A percentile compares a stretch with the other conserved stretches of the same genome.
phyloP scores from a whole-genome alignment of 2,888 invertebrate species.

The Catocala sponsa region DNA sequence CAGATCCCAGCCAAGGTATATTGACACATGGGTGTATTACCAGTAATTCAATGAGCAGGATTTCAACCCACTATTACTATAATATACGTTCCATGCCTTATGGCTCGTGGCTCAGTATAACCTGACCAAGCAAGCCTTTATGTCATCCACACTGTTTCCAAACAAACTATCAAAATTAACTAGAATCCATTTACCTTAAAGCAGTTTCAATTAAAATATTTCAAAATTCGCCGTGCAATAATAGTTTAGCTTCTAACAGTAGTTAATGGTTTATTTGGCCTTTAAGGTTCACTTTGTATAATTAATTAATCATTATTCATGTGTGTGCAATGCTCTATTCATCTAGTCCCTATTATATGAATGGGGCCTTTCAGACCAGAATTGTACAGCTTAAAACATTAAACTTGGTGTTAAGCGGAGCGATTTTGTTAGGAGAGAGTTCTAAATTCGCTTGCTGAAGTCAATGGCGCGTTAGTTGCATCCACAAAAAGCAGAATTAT shows the following conservation, averaged over 20 bases:
- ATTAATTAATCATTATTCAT: conserved; percentile 42
- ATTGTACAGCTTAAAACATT: conserved; percentile 4
- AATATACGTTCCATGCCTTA: too few relatives aligned
- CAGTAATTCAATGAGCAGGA: too few relatives aligned
- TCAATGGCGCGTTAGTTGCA: too few relatives aligned
- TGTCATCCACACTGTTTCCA: too few relatives aligned
- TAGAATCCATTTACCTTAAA: too few relatives aligned
- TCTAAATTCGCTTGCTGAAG: background rate
- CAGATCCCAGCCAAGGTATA: too few relatives aligned
- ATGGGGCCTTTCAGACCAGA: conserved; percentile 1
- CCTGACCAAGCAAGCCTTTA: too few relatives aligned
- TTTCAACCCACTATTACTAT: too few relatives aligned
- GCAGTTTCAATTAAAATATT: background rate
- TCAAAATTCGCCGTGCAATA: background rate
- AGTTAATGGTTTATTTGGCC: conserved; percentile 16
- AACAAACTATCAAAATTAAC: too few relatives aligned
- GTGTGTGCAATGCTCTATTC: conserved; percentile 31
- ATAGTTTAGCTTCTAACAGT: conserved; percentile 2
- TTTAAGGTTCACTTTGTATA: conserved; percentile 15
- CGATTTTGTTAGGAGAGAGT: background rate
- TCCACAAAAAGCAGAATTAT: too few relatives aligned
- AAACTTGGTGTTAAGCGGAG: background rate
- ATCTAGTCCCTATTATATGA: conserved; percentile 19
- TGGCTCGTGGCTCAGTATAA: too few relatives aligned
- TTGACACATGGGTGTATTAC: too few relatives aligned